Percentiles rank a stretch among this genome's conserved stretches.
phyloP scores from a whole-genome alignment of 2,113 vertebrate species.

The Serilophus lunatus region DNA sequence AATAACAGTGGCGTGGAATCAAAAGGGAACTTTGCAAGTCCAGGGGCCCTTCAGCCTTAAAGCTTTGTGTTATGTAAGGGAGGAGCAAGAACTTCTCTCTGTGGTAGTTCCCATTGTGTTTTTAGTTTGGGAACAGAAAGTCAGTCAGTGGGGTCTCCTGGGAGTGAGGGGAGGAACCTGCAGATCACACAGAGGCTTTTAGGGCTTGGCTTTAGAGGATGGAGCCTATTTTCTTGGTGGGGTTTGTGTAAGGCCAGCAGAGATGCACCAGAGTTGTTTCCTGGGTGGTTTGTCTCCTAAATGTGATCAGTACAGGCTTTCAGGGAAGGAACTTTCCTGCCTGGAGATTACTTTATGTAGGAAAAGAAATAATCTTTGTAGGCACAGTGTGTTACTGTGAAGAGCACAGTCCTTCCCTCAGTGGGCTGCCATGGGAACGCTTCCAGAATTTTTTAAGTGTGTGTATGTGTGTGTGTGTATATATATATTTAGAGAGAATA shows the following conservation, averaged over 20 bases:
- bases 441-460: background rate
- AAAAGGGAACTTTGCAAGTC: slow-evolving; percentile 35
- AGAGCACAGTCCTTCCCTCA: background rate
- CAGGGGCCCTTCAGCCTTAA: slow-evolving; percentile 18
- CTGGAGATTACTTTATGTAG: background rate
- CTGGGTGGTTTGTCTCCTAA: background rate
- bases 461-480: accelerated
- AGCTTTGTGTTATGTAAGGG: slow-evolving; percentile 53
- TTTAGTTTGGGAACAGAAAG: slow-evolving; percentile 33
- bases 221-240: background rate
- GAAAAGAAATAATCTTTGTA: background rate
- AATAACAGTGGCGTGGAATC: slow-evolving; percentile 41
- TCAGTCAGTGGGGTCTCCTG: background rate
- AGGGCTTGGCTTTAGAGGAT: background rate
- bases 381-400: background rate
- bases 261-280: background rate
- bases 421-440: background rate
- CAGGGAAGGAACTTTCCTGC: background rate
- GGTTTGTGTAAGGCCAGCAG: background rate
- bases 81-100: slow-evolving; percentile 31
- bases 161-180: background rate
- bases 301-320: background rate
- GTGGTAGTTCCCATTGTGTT: slow-evolving; percentile 49
- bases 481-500: background rate
- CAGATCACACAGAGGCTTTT: background rate